A percentile compares a stretch with the other conserved stretches of the same genome.
Evolutionary conservation across 2,888 invertebrate genomes (phyloP).

Genomic region (Orthosia gracilis): DNA sequence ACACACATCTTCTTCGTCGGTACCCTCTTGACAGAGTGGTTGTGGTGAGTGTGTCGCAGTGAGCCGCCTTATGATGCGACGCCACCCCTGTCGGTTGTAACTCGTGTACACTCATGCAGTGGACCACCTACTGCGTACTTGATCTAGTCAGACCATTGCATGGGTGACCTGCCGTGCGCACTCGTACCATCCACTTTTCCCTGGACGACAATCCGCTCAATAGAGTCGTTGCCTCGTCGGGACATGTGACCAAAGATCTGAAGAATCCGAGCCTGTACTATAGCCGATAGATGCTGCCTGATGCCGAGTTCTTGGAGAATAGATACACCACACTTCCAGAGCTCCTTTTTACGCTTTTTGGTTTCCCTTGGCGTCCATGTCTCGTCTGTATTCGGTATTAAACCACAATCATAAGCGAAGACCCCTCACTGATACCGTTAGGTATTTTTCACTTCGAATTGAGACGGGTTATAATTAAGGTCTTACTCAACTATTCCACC

Average conservation of each 20-base stretch:
- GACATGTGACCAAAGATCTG: background rate
- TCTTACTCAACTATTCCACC: constrained; percentile 33
- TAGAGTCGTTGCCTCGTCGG: background rate
- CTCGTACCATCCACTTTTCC: too few species aligned
- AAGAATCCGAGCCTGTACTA: background rate
- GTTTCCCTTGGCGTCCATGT: too few species aligned
- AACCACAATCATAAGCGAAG: background rate
- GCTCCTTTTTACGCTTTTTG: too few species aligned
- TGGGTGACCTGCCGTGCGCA: background rate
- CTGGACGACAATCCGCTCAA: background rate
- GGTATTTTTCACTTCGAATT: constrained; percentile 41
- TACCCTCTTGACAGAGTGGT: too few species aligned
- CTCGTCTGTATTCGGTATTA: background rate
- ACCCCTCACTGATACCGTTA: background rate
- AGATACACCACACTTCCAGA: too few species aligned
- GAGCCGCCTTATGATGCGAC: too few species aligned
- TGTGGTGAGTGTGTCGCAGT: too few species aligned
- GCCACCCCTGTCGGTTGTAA: too few species aligned
- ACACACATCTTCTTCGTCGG: background rate
- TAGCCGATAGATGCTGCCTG: background rate
- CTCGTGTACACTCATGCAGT: too few species aligned
- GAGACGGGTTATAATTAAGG: constrained; percentile 43
- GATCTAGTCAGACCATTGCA: background rate
- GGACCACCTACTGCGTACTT: background rate
- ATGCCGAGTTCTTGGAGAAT: background rate